These are phyloP conservation scores for Vandiemenella viatica DNA, from an alignment of 2,888 invertebrate species.

Conservation along the genomic window DNA sequence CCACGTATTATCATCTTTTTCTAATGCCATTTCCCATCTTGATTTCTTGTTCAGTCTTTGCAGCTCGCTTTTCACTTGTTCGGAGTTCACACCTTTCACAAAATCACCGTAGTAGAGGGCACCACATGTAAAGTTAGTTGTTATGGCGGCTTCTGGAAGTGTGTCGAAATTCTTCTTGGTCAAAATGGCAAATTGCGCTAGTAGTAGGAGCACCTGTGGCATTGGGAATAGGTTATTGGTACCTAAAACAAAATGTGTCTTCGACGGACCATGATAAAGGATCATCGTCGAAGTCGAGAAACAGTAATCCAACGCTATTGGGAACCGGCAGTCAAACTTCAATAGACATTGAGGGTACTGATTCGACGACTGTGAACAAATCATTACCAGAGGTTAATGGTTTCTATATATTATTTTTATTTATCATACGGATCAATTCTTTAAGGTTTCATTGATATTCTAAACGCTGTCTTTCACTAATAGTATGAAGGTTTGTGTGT, in stretches of 20 bases:
- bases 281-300: constrained; percentile 30
- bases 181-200: constrained; percentile 75
- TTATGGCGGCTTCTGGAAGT: constrained; percentile 8
- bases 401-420: neutral
- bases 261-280: constrained; percentile 18
- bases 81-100: too few relatives aligned
- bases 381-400: constrained; percentile 23
- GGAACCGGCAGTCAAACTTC: constrained; percentile 39
- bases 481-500: neutral
- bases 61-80: neutral
- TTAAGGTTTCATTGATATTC: neutral
- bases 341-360: constrained; percentile 32
- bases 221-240: constrained; percentile 66
- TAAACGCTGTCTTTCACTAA: too few relatives aligned
- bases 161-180: constrained; percentile 17
- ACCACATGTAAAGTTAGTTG: too few relatives aligned
- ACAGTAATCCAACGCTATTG: constrained; percentile 24
- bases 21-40: neutral
- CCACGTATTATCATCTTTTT: neutral
- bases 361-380: constrained; percentile 27
- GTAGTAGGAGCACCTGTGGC: constrained; percentile 71
- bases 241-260: constrained; percentile 40
- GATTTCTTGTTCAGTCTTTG: neutral
- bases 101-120: neutral
- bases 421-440: neutral